Evolutionary conservation across 2,888 invertebrate species (phyloP), one percentile per base, ranked within the genome.

Genomic region (Megaustenia siamemsis): DNA sequence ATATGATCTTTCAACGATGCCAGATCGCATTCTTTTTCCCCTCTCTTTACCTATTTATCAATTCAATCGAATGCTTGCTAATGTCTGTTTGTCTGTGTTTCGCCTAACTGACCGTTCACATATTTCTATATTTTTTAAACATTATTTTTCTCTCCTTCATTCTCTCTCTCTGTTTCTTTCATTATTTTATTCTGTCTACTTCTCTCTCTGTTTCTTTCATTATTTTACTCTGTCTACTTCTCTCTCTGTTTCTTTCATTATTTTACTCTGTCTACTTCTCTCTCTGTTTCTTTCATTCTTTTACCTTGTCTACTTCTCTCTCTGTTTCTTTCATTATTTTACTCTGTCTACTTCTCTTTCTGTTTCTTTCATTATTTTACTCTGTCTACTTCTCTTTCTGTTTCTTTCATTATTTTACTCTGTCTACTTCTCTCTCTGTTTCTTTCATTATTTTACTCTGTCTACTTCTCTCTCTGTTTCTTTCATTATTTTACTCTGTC

Each of bases 211-310:
- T 63, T 63, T 28, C 28, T 63, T 28, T 63, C 28, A n/a, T 28
- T 63, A n/a, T 63, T 63, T 28, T 63, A 28, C 63, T 63, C 28
- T 28, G n/a, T 63, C 63, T 63, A 28, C 63, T 63, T 56, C n/a
- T 56, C 24, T 18, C 24, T 56, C 24, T 56, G 10, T 5, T 56
- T 56, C 18, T 56, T 56, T 24, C 24, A 18, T 18, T n/a, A 5
- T 18, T 24, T 56, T 56, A 4, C 24, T 56, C 21, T 56, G 6
- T 45, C 69, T n/a, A 4, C 21, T 56, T 56, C 21, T 56, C n/a
- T n/a, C 21, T 18, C 24, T 24, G 15, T 56, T n/a, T 56, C 24
- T 24, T 18, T 56, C 21, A 4, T 56, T 56, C 21, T 5, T 56
- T n/a, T 56, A 18, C 56, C 24, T n/a, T n/a, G 15, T 56, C 24